A percentile compares a stretch with the other conserved stretches of the same genome.
These are phyloP conservation scores for Thereva nobilitata DNA, from an alignment of 2,888 invertebrate species.

Conservation along the genomic window DNA sequence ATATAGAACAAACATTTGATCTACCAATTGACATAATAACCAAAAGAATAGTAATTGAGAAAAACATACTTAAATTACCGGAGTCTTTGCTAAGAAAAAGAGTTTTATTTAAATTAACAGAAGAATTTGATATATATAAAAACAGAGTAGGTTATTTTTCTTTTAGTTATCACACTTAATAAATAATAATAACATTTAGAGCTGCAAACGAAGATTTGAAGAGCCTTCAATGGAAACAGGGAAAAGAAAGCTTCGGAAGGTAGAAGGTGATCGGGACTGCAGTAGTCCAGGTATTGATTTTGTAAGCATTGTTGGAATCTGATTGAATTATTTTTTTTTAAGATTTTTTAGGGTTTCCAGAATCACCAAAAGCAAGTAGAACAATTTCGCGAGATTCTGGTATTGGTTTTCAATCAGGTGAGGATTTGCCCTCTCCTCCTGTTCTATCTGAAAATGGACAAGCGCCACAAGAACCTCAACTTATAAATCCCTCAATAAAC, in stretches of 20 bases:
- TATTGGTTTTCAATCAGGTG: constrained; percentile 38
- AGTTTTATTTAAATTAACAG: constrained; percentile 46
- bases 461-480: too few relatives aligned
- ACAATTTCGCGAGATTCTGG: constrained; percentile 49
- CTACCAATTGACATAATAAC: constrained; percentile 2
- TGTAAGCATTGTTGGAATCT: neutral
- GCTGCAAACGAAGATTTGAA: constrained; percentile 2
- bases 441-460: too few relatives aligned
- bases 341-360: constrained; percentile 47
- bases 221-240: neutral
- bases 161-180: neutral
- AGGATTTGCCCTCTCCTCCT: neutral
- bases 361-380: constrained; percentile 39
- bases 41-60: constrained; percentile 31
- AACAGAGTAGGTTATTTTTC: constrained; percentile 47
- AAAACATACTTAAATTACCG: constrained; percentile 48
- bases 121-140: constrained; percentile 49
- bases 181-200: constrained; percentile 7
- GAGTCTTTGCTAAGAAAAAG: constrained; percentile 44
- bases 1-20: neutral
- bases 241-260: too few relatives aligned
- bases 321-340: constrained; percentile 21
- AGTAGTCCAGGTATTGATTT: constrained; percentile 41
- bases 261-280: too few relatives aligned
- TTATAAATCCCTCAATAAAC: too few relatives aligned